Percentiles rank a stretch among this genome's conserved stretches.
These are phyloP conservation scores for Melanotaenia trifasciata DNA, from an alignment of 2,797 vertebrate genomes.

Conservation along the genomic window DNA sequence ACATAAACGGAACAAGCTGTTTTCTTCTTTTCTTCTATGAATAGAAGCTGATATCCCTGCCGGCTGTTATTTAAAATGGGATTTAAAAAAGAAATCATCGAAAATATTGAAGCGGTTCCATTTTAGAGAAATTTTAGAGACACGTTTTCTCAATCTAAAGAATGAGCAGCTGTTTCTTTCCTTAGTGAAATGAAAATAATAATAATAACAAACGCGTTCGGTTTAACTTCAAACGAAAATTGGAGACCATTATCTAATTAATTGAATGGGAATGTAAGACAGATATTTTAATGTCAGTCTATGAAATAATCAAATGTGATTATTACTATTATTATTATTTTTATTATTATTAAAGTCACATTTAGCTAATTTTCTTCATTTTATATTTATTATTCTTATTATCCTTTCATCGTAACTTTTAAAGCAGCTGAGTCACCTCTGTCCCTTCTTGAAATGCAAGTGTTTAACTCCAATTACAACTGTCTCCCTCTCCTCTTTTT, in stretches of 20 bases:
- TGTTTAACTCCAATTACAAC: conserved; percentile 55
- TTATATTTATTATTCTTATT: neutral
- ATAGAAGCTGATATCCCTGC: neutral
- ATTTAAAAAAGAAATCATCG: neutral
- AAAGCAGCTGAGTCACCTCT: conserved; percentile 21
- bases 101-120: neutral
- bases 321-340: neutral
- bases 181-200: neutral
- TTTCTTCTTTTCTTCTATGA: neutral
- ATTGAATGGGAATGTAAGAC: conserved; percentile 1
- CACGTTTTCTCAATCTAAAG: neutral
- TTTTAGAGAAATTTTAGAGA: neutral
- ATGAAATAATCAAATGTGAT: neutral
- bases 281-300: neutral
- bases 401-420: conserved; percentile 10
- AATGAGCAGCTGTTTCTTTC: too few species aligned
- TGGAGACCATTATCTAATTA: neutral
- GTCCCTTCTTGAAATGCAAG: conserved; percentile 44
- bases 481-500: conserved; percentile 32
- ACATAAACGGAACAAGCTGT: neutral
- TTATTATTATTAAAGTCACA: neutral
- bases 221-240: neutral
- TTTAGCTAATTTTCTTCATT: neutral
- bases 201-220: too few species aligned
- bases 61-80: neutral